Percentiles rank a stretch among this genome's conserved stretches.
These are phyloP conservation scores for Polia nebulosa DNA, from an alignment of 2,888 invertebrate genomes.

Conservation along the genomic window DNA sequence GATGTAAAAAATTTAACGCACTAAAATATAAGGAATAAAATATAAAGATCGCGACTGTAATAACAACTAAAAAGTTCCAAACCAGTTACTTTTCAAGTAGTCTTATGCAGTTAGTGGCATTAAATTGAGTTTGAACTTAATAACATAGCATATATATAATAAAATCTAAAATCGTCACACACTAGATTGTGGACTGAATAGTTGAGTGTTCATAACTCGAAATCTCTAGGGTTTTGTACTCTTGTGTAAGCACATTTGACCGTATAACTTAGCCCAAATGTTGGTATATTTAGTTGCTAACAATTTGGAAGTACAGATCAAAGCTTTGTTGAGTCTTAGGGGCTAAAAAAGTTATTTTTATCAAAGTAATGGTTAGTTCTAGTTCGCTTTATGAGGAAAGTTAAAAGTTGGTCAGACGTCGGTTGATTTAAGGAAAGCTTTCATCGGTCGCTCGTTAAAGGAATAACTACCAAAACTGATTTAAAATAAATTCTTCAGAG, in stretches of 20 bases:
- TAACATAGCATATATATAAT: no score
- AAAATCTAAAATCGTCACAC: conserved; percentile 14
- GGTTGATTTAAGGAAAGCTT: conserved; percentile 21
- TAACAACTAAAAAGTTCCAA: no score
- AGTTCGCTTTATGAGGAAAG: background rate
- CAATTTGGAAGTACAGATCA: conserved; percentile 4
- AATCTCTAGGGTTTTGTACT: background rate
- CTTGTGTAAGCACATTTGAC: background rate
- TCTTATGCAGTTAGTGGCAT: no score
- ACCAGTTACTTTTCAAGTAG: no score
- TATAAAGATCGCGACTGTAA: no score
- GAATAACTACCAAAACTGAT: conserved; percentile 24
- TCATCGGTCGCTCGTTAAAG: conserved; percentile 13
- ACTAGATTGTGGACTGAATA: conserved; percentile 50
- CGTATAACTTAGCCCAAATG: background rate
- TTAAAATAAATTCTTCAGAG: background rate
- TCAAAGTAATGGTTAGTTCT: conserved; percentile 21
- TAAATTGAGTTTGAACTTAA: no score
- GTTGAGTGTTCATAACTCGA: conserved; percentile 39
- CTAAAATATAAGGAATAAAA: no score
- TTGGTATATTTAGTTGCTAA: background rate
- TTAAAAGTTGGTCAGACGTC: conserved; percentile 10
- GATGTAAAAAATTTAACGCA: no score
- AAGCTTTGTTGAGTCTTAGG: background rate
- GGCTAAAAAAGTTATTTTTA: background rate